Base-by-base conservation (phyloP, 2,888 invertebrate species). In the Aelia acuminata region DNA sequence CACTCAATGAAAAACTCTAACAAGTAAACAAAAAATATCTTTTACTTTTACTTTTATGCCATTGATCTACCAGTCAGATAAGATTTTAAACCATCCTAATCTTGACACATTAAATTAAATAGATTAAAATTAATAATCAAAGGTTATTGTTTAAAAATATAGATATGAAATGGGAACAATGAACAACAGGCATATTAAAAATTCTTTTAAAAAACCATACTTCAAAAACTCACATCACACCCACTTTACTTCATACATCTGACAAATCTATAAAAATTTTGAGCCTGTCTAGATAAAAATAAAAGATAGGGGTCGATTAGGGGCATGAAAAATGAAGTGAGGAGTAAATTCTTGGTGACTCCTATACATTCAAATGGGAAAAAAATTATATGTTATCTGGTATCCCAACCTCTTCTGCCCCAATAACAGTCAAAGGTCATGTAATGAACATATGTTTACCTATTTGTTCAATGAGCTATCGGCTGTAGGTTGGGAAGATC, bases 381-480 rank as follows among this genome's bases (percentile, higher is more conserved):
- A 70, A 11, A 80, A 80, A 80, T 22, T 43, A 43, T 22, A 80
- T 43, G 18, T 80, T 80, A 80, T 80, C 80, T 43, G 7, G 43
- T 47, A 26, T n/a, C 43, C 53, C 31, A 87, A 70, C 39, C 26
- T 63, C 43, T 22, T 47, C 26, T n/a, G n/a, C 63, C 47, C 26
- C 63, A 43, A 53, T 63, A 87, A 18, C 63, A 53, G 87, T 53
- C 87, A 87, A 87, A 57, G 87, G 87, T 87, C 87, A 87, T 11
- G 43, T 87, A 87, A 70, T 50, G 80, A 87, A 87, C 87, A 87
- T 87, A 87, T 87, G 87, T 87, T 87, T 87, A 87, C 87, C 70
- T 53, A 87, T 48, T 70, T n/a, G 11, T 18, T 47, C 18, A 18
- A 1, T 13, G 70, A 48, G 53, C 87, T 35, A 70, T 87, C 26